These are phyloP conservation scores for Bedellia somnulentella DNA, from an alignment of 2,888 invertebrate genomes.

Conservation along the genomic window DNA sequence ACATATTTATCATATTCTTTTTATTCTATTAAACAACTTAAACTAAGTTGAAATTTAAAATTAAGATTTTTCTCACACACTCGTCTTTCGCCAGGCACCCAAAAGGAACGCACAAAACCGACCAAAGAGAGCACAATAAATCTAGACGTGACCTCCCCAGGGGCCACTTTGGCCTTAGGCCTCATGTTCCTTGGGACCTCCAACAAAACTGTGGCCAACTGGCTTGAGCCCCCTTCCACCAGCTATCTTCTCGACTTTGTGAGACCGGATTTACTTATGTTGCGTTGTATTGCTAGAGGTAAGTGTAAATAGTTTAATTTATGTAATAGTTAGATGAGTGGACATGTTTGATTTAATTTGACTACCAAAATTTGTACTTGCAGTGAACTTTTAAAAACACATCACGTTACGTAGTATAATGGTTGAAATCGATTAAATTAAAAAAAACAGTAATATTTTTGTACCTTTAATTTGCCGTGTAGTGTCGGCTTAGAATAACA, in stretches of 20 bases:
- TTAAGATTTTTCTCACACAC: neutral
- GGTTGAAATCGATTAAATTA: too few relatives aligned
- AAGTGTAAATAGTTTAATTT: neutral
- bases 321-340: neutral
- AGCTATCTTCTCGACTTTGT: constrained; percentile 89
- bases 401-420: too few relatives aligned
- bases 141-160: constrained; percentile 94
- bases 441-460: too few relatives aligned
- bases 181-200: constrained; percentile 87
- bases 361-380: too few relatives aligned
- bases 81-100: neutral
- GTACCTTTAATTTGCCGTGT: too few relatives aligned
- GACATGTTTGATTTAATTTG: neutral
- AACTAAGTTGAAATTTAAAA: too few relatives aligned
- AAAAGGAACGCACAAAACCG: neutral
- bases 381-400: too few relatives aligned
- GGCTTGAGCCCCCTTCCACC: constrained; percentile 89
- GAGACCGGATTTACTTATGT: constrained; percentile 85
- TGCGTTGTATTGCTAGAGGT: constrained; percentile 79
- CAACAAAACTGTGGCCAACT: constrained; percentile 83
- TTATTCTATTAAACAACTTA: too few relatives aligned
- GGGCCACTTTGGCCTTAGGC: constrained; percentile 92
- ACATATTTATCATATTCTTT: too few relatives aligned
- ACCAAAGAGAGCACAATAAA: constrained; percentile 77
- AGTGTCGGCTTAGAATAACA: too few relatives aligned